Conservation (phyloP, 2,888 invertebrate species). For the Mythimna loreyi region DNA sequence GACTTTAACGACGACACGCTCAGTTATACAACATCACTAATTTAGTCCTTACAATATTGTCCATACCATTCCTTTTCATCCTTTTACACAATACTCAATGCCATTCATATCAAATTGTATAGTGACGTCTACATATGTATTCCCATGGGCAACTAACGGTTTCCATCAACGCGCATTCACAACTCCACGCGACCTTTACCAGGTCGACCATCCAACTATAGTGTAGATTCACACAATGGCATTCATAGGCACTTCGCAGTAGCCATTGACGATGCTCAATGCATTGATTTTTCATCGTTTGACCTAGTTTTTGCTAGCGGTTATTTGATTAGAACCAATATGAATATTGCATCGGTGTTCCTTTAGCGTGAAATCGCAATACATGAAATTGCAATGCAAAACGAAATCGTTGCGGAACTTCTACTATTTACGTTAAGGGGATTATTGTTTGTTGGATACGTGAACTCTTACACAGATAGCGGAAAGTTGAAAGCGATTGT, state of each 20-base stretch:
- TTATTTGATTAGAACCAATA: slow-evolving; percentile 57
- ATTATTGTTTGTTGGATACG: slow-evolving; percentile 32
- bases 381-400: slow-evolving; percentile 34
- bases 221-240: slow-evolving; percentile 27
- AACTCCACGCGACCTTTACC: slow-evolving; percentile 33
- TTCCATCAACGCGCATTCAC: slow-evolving; percentile 25
- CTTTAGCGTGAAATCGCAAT: slow-evolving; percentile 36
- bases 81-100: neutral
- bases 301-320: slow-evolving; percentile 54
- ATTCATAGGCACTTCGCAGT: slow-evolving; percentile 38
- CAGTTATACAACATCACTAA: neutral
- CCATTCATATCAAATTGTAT: slow-evolving; percentile 14
- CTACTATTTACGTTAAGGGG: slow-evolving; percentile 19
- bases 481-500: slow-evolving; percentile 6
- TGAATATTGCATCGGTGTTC: slow-evolving; percentile 35
- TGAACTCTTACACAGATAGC: neutral
- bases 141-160: slow-evolving; percentile 7
- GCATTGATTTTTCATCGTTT: slow-evolving; percentile 58
- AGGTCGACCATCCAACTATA: slow-evolving; percentile 10
- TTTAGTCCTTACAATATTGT: neutral
- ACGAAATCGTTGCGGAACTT: slow-evolving; percentile 20
- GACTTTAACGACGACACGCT: too few species aligned
- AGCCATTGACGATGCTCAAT: slow-evolving; percentile 18
- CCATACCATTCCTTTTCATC: neutral
- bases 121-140: neutral